Percentiles rank a stretch among this genome's conserved stretches.
Evolutionary conservation across 2,113 vertebrate species (phyloP).

Genomic region (Hippocampus abdominalis): DNA sequence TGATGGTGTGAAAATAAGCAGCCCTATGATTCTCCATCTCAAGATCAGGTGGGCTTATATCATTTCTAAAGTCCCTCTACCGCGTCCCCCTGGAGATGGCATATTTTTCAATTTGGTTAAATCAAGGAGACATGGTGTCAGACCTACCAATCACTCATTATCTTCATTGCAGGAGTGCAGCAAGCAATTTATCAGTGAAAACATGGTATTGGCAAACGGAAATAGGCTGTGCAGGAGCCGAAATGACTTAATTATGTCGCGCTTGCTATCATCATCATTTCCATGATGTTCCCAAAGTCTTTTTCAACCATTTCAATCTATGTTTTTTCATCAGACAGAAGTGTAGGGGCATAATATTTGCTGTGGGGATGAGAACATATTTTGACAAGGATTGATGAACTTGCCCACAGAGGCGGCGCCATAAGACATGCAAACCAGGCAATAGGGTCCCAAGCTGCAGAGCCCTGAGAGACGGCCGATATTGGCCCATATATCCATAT

Average conservation of each 20-base stretch:
- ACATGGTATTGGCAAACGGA: conserved; percentile 54
- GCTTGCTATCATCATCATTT: conserved; percentile 28
- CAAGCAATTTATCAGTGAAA: conserved; percentile 66
- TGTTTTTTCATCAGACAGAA: conserved; percentile 49
- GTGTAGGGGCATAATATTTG: not conserved
- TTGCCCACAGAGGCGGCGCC: not conserved
- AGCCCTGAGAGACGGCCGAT: too few species aligned
- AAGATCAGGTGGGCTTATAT: conserved; percentile 51
- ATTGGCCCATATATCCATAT: too few species aligned
- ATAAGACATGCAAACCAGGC: too few species aligned
- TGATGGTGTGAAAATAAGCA: conserved; percentile 29
- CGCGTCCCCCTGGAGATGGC: conserved; percentile 56
- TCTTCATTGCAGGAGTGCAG: conserved; percentile 56
- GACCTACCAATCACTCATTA: conserved; percentile 69
- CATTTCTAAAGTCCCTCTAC: conserved; percentile 64
- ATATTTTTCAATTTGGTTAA: conserved; percentile 72
- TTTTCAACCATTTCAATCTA: conserved; percentile 69
- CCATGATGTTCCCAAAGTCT: conserved; percentile 41
- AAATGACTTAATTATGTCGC: conserved; percentile 72
- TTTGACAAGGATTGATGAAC: not conserved
- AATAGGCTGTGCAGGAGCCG: conserved; percentile 61
- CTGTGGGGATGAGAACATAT: not conserved
- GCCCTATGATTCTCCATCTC: conserved; percentile 52
- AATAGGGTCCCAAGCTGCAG: too few species aligned
- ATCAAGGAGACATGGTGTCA: conserved; percentile 68